phyloP scores from a whole-genome alignment of 2,888 invertebrate species.

The Auanema sp. region DNA sequence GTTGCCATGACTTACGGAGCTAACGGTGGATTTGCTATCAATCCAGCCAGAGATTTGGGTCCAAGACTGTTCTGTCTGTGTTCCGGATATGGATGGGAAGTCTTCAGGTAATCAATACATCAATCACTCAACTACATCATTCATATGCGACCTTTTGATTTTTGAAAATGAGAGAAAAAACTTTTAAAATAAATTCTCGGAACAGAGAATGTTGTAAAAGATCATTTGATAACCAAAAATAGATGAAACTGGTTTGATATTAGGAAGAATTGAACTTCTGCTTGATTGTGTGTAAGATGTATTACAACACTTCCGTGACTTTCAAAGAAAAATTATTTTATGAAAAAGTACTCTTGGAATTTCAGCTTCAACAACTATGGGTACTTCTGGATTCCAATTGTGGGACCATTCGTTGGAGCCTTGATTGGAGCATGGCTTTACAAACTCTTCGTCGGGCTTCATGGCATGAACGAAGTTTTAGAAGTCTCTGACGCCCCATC shows the following conservation, averaged over 20 bases:
- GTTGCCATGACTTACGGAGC: constrained; percentile 66
- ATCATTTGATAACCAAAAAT: too few species aligned
- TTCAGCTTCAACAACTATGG: constrained; percentile 64
- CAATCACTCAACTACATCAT: not conserved
- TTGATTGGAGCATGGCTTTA: constrained; percentile 69
- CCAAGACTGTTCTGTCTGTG: constrained; percentile 59
- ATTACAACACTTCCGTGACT: too few species aligned
- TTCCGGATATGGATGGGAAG: constrained; percentile 58
- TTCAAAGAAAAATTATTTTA: too few species aligned
- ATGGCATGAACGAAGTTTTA: constrained; percentile 65
- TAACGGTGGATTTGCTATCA: constrained; percentile 71
- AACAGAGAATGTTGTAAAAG: too few species aligned
- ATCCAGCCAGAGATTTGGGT: constrained; percentile 69
- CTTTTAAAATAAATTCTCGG: constrained; percentile 3
- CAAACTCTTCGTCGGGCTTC: constrained; percentile 67
- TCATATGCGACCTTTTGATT: too few species aligned
- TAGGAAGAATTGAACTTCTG: too few species aligned
- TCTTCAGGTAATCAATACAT: constrained; percentile 48
- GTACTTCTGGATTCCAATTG: constrained; percentile 69
- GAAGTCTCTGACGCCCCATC: constrained; percentile 30
- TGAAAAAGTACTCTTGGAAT: not conserved
- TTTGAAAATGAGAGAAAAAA: not conserved
- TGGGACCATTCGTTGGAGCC: constrained; percentile 70
- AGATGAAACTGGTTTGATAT: too few species aligned
- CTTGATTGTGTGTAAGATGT: too few species aligned